Evolutionary conservation across 2,797 vertebrate genomes (phyloP), one percentile per base, ranked within the genome.

Genomic region (Thalassophryne amazonica): DNA sequence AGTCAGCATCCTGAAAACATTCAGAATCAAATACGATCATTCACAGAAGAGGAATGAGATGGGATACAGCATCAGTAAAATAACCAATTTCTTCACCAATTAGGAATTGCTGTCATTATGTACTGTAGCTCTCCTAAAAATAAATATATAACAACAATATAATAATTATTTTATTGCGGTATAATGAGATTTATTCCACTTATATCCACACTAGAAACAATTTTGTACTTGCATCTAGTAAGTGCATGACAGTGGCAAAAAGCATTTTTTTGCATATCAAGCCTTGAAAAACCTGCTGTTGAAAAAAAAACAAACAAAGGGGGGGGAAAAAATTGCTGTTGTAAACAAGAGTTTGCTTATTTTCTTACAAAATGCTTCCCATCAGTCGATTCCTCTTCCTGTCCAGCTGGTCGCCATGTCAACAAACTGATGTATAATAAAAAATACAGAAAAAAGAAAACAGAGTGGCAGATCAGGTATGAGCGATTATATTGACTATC

Each of bases 351-450:
- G 20, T 40, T 15, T 28, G 7, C 42, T 59, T 17, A n/a, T 50
- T 25, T 52, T 67, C 93, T 91, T 90, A 99, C 97, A 84, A 88
- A 87, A 60, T 94, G 93, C 63, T 93, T 98, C 35, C 77, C 74
- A 28, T 99, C 97, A 40, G 84, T 76, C 24, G 88, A 54, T 29
- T 98, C 97, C 8, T 98, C 97, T 39, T 99, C 97, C 85, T 94
- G 92, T 62, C 94, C 93, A 9, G 73, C 90, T 39, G 97, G 97
- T 79, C 91, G 92, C 97, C 97, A 99, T 0, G 93, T 94, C 89
- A 99, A 87, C 89, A 99, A 90, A 47, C 95, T 97, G 79, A 58
- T 54, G 12, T 46, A 66, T n/a, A n/a, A n/a, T n/a, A n/a, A n/a
- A n/a, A n/a, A n/a, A n/a, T n/a, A n/a, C n/a, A n/a, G n/a, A n/a